Percentiles rank a stretch among this genome's conserved stretches.
Evolutionary conservation across 23 tunicate genomes (phyloP).

Genomic region (Diplosoma virens): DNA sequence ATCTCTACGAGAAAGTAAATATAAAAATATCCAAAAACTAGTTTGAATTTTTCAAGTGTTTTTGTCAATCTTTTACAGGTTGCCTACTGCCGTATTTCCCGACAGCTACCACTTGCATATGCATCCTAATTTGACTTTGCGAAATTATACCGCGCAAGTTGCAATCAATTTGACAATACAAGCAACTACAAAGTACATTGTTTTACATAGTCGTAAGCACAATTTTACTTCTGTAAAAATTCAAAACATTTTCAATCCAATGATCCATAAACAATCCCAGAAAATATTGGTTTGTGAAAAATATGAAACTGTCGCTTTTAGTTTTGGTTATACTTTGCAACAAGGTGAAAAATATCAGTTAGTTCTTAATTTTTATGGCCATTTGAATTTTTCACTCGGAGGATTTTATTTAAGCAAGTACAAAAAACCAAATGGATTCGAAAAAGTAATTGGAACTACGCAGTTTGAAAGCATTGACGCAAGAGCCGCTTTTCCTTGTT

Average conservation of each 20-base stretch:
- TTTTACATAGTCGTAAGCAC: conserved; percentile 47
- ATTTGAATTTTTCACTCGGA: conserved; percentile 47
- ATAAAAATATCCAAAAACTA: background rate
- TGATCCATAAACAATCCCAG: background rate
- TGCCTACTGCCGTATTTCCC: conserved; percentile 50
- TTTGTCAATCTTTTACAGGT: conserved; percentile 42
- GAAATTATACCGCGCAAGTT: conserved; percentile 36
- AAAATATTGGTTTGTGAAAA: conserved; percentile 27
- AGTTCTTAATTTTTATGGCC: conserved; percentile 45
- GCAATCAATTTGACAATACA: conserved; percentile 19
- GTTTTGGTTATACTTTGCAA: conserved; percentile 12
- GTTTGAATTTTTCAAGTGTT: too few relatives aligned
- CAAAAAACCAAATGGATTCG: conserved; percentile 41
- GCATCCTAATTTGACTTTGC: conserved; percentile 64
- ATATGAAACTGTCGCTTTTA: conserved; percentile 47
- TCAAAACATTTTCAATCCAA: background rate
- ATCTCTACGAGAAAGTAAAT: too few relatives aligned
- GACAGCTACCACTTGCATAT: conserved; percentile 45
- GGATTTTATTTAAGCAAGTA: conserved; percentile 87
- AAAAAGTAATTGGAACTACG: conserved; percentile 72
- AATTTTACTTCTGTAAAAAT: background rate
- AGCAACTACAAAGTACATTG: conserved; percentile 26
- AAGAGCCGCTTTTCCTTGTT: conserved; percentile 93
- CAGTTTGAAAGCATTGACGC: conserved; percentile 82
- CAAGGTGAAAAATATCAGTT: conserved; percentile 30